A percentile compares a stretch with the other conserved stretches of the same genome.
Evolutionary conservation across 2,797 vertebrate genomes (phyloP).

Genomic region (Oreochromis mossambicus): DNA sequence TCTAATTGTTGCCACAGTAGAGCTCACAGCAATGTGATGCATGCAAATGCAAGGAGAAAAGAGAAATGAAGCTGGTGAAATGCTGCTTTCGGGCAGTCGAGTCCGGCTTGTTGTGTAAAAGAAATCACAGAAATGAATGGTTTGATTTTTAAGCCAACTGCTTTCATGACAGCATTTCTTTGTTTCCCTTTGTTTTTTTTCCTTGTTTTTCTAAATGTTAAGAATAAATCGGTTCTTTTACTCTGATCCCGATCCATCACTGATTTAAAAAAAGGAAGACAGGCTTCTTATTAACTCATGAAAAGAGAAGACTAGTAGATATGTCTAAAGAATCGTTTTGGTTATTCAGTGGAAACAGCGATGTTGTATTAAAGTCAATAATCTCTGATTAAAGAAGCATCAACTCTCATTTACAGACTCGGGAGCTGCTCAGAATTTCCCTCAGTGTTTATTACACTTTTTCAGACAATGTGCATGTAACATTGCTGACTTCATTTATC

Average conservation of each 20-base stretch:
- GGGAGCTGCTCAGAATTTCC: background rate
- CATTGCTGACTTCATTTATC: background rate
- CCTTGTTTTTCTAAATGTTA: background rate
- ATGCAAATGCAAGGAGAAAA: background rate
- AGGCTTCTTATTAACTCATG: background rate
- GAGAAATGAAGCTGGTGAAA: background rate
- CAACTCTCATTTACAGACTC: background rate
- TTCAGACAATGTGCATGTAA: background rate
- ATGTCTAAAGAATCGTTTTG: background rate
- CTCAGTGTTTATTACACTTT: background rate
- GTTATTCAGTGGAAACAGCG: background rate
- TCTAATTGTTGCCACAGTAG: background rate
- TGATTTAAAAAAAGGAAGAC: background rate
- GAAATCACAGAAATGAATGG: background rate
- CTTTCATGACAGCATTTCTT: background rate
- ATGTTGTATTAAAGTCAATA: background rate
- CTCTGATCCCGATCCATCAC: background rate
- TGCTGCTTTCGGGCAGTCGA: background rate
- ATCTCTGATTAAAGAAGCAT: background rate
- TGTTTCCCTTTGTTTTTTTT: background rate
- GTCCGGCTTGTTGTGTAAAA: background rate
- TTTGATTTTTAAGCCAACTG: background rate
- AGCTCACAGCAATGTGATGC: background rate
- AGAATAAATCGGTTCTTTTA: background rate
- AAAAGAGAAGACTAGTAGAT: background rate